These are phyloP conservation scores for Microctenopoma lineatum DNA, from an alignment of 2,797 vertebrate species.

Conservation along the genomic window DNA sequence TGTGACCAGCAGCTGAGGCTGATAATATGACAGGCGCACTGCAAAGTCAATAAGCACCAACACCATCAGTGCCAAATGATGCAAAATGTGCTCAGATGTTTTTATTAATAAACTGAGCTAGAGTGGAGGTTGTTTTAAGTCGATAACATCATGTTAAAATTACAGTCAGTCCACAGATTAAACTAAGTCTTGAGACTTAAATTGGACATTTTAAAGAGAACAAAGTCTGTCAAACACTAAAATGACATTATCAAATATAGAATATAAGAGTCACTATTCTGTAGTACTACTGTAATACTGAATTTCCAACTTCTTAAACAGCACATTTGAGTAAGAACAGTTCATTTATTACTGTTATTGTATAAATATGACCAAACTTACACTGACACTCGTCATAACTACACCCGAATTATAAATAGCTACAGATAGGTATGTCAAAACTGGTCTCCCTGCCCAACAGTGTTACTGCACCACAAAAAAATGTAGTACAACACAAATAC, in stretches of 20 bases:
- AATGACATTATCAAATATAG: neutral
- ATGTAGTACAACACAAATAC: neutral
- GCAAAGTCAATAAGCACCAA: neutral
- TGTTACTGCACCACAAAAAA: neutral
- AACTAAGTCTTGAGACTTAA: neutral
- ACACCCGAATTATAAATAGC: neutral
- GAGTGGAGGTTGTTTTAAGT: neutral
- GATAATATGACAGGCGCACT: neutral
- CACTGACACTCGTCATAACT: neutral
- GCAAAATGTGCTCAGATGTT: too few relatives aligned
- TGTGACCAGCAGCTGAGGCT: conserved; percentile 23
- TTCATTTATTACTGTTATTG: too few relatives aligned
- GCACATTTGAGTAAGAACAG: too few relatives aligned
- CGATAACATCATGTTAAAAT: too few relatives aligned
- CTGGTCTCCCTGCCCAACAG: neutral
- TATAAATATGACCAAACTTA: neutral
- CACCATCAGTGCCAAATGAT: neutral
- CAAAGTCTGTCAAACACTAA: neutral
- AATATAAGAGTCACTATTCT: neutral
- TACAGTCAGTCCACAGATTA: neutral
- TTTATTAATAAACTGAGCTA: neutral
- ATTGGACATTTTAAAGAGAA: neutral
- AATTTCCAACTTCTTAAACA: neutral
- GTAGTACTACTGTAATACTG: too few relatives aligned
- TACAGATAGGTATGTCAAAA: neutral